These are phyloP conservation scores for Chiroxiphia lanceolata DNA, from an alignment of 2,797 vertebrate genomes.

Conservation along the genomic window DNA sequence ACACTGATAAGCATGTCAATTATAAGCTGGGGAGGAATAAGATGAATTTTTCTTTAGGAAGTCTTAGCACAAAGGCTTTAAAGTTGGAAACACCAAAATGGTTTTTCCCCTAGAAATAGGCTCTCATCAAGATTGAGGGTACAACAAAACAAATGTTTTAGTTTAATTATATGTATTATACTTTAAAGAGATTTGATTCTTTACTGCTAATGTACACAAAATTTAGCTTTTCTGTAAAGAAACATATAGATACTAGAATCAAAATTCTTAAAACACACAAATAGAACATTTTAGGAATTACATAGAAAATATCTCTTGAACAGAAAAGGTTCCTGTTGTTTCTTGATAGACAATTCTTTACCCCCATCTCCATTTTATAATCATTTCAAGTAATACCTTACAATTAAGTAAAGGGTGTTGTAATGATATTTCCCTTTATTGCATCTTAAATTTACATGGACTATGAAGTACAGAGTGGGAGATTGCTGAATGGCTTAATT, in stretches of 20 bases:
- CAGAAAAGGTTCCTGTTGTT: not conserved
- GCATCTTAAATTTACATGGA: not conserved
- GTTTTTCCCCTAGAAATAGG: not conserved
- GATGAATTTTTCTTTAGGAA: not conserved
- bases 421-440: not conserved
- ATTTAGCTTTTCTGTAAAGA: not conserved
- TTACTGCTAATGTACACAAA: not conserved
- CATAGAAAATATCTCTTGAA: not conserved
- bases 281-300: not conserved
- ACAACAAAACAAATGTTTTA: not conserved
- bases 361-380: not conserved
- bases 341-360: not conserved
- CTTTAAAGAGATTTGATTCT: not conserved
- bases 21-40: not conserved
- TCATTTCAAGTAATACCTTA: not conserved
- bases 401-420: not conserved
- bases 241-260: not conserved
- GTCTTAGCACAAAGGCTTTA: not conserved
- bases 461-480: not conserved
- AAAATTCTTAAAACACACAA: not conserved
- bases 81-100: not conserved
- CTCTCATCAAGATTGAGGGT: not conserved
- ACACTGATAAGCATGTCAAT: not conserved
- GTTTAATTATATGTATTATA: not conserved
- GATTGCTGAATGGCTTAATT: not conserved